These are phyloP conservation scores for Eumerus sabulonum DNA, from an alignment of 2,888 invertebrate genomes.

Conservation along the genomic window DNA sequence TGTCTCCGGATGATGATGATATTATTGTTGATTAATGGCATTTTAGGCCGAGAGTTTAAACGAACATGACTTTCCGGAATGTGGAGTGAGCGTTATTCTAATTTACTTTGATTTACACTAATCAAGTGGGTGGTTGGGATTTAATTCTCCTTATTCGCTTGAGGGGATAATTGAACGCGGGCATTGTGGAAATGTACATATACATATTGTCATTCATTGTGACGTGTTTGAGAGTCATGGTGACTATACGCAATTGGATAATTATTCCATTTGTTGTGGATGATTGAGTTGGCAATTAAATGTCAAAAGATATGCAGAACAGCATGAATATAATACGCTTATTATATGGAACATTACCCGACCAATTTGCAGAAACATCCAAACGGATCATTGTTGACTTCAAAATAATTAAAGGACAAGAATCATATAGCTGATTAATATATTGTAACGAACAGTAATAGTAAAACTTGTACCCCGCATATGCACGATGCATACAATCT, in stretches of 20 bases:
- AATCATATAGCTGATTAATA: too few relatives aligned
- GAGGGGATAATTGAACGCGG: constrained; percentile 26
- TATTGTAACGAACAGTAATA: too few relatives aligned
- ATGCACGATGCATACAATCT: too few relatives aligned
- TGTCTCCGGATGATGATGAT: constrained; percentile 46
- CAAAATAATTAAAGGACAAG: too few relatives aligned
- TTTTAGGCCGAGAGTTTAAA: constrained; percentile 59
- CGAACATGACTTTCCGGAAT: constrained; percentile 35
- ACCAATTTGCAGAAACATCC: too few relatives aligned
- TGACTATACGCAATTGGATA: constrained; percentile 9
- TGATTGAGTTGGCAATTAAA: constrained; percentile 21
- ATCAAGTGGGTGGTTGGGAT: constrained; percentile 60
- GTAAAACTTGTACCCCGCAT: too few relatives aligned
- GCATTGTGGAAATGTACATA: neutral
- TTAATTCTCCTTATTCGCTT: constrained; percentile 47
- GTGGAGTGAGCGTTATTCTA: constrained; percentile 50
- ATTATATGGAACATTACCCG: too few relatives aligned
- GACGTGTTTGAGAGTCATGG: too few relatives aligned
- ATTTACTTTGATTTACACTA: constrained; percentile 64
- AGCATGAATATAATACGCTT: neutral
- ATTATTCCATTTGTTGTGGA: constrained; percentile 11
- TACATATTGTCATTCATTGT: too few relatives aligned
- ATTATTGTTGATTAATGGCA: constrained; percentile 62
- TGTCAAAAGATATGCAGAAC: constrained; percentile 17
- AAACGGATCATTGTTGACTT: too few relatives aligned